Evolutionary conservation across 2,888 invertebrate genomes (phyloP), one percentile per base, ranked within the genome.

Genomic region (Caenorhabditis sp.): DNA sequence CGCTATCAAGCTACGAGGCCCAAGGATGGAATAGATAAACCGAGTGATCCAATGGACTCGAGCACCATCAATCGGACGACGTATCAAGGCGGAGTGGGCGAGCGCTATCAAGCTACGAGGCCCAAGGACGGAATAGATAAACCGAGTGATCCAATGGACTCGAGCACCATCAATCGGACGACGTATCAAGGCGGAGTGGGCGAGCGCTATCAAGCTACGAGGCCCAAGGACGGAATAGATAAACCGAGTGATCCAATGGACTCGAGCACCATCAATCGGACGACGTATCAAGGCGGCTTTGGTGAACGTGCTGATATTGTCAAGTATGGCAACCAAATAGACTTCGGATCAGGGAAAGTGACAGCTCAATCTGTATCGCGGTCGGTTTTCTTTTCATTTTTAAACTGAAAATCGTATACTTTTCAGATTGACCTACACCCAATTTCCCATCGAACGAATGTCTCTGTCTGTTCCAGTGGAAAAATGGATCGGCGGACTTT

Each of bases 401-500:
- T n/a, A 2, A 11, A 50, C n/a, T 2, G 13, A 37, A 1, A 3
- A 17, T 37, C 32, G 30, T 20, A 30, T 15, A 2, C 17, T 17
- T 73, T 74, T 24, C 68, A 74, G 74, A 74, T 74, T 68, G 43
- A 74, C 61, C 39, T 74, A 62, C 65, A 68, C 61, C 55, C 48
- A 61, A 74, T 74, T 74, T 74, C 74, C 74, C 62, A 66, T 74
- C 11, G 72, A 72, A 52, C 46, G 63, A 58, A 63, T 58, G 61
- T 61, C 66, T 7, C 32, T 66, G 27, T 66, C 66, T 3, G 56
- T 68, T 17, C 74, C 74, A 1, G 74, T 74, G 11, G 74, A 74
- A 20, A 74, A 74, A 30, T 74, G 74, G 74, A 68, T 68, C 22
- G 17, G 37, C n/a, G 22, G 43, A 4, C 2, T 72, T 4, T 58